Evolutionary conservation across 2,888 invertebrate genomes (phyloP).

Genomic region (Acleris emargana): DNA sequence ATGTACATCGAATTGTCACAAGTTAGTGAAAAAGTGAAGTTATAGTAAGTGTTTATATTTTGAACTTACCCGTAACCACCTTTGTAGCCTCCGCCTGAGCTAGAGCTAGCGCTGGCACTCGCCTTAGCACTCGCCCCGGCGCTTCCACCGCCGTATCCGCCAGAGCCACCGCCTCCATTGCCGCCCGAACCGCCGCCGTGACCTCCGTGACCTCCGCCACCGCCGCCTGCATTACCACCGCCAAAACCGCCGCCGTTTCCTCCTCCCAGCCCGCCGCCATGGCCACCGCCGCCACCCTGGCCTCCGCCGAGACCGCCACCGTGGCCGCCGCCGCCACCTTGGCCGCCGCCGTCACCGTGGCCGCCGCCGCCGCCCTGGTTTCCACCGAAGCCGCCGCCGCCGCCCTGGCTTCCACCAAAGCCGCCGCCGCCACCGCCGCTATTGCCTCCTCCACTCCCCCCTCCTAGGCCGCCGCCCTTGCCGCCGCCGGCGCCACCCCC

Average conservation of each 20-base stretch:
- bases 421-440: constrained; percentile 43
- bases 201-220: constrained; percentile 45
- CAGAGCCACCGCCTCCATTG: constrained; percentile 18
- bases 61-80: constrained; percentile 55
- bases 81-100: constrained; percentile 45
- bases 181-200: constrained; percentile 40
- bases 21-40: no score
- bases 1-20: no score
- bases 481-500: constrained; percentile 52
- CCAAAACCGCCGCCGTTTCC: constrained; percentile 41
- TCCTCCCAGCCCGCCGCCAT: constrained; percentile 44
- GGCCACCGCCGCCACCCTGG: constrained; percentile 52
- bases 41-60: not conserved
- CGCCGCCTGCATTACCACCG: constrained; percentile 40
- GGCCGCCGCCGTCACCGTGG: constrained; percentile 37
- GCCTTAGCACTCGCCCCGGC: constrained; percentile 38
- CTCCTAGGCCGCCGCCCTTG: constrained; percentile 43
- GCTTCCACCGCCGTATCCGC: constrained; percentile 37
- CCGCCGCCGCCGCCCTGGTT: constrained; percentile 43
- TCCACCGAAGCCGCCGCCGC: constrained; percentile 39
- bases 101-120: constrained; percentile 41
- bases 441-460: constrained; percentile 42
- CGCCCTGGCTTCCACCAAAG: constrained; percentile 39
- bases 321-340: constrained; percentile 34
- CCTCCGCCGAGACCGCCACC: constrained; percentile 39